phyloP scores from a whole-genome alignment of 2,797 vertebrate species.

The Oreochromis mossambicus region DNA sequence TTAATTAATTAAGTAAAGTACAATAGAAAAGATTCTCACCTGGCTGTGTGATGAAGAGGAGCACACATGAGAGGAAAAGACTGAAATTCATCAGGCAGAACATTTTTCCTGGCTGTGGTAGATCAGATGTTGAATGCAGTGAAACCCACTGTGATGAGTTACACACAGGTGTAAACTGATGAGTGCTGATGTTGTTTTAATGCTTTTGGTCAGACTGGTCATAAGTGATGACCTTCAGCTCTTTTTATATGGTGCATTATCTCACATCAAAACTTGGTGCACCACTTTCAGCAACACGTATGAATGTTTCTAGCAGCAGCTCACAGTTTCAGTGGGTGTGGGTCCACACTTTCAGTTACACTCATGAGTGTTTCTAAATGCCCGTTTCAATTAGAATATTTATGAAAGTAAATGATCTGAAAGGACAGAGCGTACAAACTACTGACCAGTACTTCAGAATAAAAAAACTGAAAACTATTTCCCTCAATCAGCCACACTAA shows the following conservation, averaged over 20 bases:
- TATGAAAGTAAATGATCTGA: not conserved
- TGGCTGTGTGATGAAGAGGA: no score
- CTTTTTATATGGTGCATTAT: not conserved
- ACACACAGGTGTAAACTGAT: no score
- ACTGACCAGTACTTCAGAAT: fast-evolving
- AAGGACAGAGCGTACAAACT: fast-evolving
- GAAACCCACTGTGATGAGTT: no score
- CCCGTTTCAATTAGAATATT: not conserved
- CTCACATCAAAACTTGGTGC: not conserved
- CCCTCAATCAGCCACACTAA: no score
- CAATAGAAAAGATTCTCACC: no score
- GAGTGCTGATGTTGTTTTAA: no score
- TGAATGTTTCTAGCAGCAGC: not conserved
- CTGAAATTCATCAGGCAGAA: no score
- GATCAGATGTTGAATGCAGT: no score
- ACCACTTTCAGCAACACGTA: not conserved
- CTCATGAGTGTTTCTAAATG: not conserved
- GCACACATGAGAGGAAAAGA: no score
- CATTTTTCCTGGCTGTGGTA: no score
- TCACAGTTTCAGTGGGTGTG: not conserved
- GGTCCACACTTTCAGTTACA: not conserved
- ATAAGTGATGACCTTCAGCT: not conserved
- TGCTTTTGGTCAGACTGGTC: no score
- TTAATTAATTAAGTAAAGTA: no score
- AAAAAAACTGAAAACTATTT: not conserved